Evolutionary conservation across 2,797 vertebrate species (phyloP), one percentile per base, ranked within the genome.

Genomic region (Pristis pectinata): DNA sequence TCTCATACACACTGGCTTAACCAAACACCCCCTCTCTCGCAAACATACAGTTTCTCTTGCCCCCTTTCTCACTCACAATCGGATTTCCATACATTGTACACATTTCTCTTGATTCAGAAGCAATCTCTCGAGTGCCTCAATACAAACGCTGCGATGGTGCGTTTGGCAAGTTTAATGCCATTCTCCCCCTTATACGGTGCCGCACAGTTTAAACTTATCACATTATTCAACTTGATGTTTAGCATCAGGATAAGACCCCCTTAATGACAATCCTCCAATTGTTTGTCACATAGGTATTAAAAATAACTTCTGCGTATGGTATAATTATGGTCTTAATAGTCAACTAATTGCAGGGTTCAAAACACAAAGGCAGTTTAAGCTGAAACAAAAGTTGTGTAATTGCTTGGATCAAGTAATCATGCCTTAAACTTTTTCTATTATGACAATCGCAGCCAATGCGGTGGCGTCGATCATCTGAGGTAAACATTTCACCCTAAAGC

Each of bases 381-480:
- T 91, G 61, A 24, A 91, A 67, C 15, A 67, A 91, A 37, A 91
- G 49, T 64, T 41, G n/a, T 41, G 87, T 67, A 41, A 91, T 91
- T 41, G 59, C 91, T 61, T 64, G 87, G 22, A 41, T 17, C 34
- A 61, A 34, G 56, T 59, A n/a, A 61, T 87, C 53, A 19, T 34
- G 83, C 53, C 83, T 87, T 27, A 87, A 61, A 56, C 13, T 56
- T 56, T 87, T 59, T 64, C 61, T n/a, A 87, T 87, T 87, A 4
- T 53, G 49, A 85, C 17, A 61, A 89, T 89, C 17, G 22, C n/a
- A 8, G 59, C 87, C 59, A 91, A 67, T 10, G 59, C n/a, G 37
- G 59, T 91, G 87, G 87, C 87, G 87, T 91, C 87, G 17, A 41
- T 24, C 30, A 91, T 91, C n/a, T 61, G 87, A 64, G n/a, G 17